A percentile compares a stretch with the other conserved stretches of the same genome.
Conservation (phyloP, 2,113 vertebrate genomes). For the Mionectes macconnelli region DNA sequence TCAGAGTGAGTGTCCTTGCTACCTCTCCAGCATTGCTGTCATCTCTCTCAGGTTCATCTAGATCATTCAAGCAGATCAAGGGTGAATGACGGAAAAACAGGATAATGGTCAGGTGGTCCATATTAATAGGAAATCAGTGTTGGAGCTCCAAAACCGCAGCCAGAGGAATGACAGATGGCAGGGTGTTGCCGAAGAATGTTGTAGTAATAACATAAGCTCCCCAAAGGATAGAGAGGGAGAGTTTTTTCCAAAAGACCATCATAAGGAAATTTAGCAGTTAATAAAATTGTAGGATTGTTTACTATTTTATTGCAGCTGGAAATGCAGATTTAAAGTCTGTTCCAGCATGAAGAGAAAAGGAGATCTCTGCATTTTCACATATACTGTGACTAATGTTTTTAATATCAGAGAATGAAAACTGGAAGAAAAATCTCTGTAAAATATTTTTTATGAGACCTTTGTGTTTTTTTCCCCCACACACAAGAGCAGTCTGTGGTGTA, state of each 20-base stretch:
- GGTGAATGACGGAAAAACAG: not conserved
- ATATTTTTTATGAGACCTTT: not conserved
- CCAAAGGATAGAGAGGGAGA: not conserved
- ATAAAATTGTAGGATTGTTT: not conserved
- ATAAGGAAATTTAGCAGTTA: not conserved
- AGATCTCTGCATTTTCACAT: not conserved
- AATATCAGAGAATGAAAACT: not conserved
- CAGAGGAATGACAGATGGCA: not conserved
- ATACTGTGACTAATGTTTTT: not conserved
- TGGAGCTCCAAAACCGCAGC: not conserved
- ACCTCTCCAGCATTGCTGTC: not conserved
- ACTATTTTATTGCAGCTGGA: conserved; percentile 26
- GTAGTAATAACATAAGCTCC: not conserved
- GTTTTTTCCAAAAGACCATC: not conserved
- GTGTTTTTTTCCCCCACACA: not conserved
- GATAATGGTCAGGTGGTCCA: not conserved
- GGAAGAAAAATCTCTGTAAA: not conserved
- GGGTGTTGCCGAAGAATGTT: not conserved
- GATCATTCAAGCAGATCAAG: not conserved
- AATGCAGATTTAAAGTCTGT: not conserved
- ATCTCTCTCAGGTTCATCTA: not conserved
- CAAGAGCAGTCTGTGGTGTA: not conserved
- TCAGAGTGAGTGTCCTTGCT: not conserved
- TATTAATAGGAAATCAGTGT: not conserved
- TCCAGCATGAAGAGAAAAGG: not conserved